Conservation (phyloP, 2,888 invertebrate genomes). For the Beris chalybata region DNA sequence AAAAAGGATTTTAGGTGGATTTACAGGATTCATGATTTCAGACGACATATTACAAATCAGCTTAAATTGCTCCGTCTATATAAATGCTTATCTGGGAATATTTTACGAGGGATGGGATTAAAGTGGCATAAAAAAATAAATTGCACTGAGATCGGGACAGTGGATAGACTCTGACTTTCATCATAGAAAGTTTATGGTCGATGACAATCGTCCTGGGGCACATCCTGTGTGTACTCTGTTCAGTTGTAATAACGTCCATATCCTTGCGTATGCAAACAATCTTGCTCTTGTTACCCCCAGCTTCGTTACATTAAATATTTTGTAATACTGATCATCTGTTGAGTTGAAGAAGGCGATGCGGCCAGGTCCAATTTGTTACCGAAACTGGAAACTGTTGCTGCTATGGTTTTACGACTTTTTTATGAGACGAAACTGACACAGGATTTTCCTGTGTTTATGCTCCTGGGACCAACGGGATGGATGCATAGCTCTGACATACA, state of each 20-base stretch:
- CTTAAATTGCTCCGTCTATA: slow-evolving; percentile 20
- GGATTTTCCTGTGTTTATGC: slow-evolving; percentile 16
- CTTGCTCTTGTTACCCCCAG: too few relatives aligned
- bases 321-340: slow-evolving; percentile 15
- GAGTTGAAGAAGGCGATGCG: background rate
- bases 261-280: too few relatives aligned
- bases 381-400: slow-evolving; percentile 11
- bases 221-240: too few relatives aligned
- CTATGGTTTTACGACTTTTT: slow-evolving; percentile 18
- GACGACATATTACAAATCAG: slow-evolving; percentile 22
- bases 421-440: background rate
- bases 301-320: too few relatives aligned
- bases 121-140: slow-evolving; percentile 35
- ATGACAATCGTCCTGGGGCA: too few relatives aligned
- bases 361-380: too few relatives aligned
- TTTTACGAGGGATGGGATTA: slow-evolving; percentile 34
- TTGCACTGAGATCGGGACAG: slow-evolving; percentile 16
- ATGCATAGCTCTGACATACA: slow-evolving; percentile 8
- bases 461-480: slow-evolving; percentile 3
- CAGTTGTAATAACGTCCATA: too few relatives aligned
- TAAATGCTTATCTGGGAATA: slow-evolving; percentile 30
- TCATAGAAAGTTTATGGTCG: too few relatives aligned
- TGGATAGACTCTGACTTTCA: background rate
- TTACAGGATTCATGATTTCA: too few relatives aligned
- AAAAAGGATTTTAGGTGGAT: too few relatives aligned